Base-by-base conservation (phyloP, 1,140 invertebrate genomes). In the Drosophila sp. region DNA sequence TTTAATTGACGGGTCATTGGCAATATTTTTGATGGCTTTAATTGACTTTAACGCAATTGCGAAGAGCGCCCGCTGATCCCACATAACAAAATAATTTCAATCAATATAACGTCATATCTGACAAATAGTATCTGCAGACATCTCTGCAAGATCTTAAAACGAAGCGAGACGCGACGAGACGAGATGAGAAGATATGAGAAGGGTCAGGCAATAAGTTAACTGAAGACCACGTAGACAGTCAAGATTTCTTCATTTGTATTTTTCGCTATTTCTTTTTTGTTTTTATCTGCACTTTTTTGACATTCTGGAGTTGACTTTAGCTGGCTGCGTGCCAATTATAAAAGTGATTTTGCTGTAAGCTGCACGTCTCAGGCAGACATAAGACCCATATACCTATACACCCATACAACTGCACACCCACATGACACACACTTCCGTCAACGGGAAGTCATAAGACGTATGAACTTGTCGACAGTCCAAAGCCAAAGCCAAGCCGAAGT, bases 321-420 rank as follows among this genome's bases (percentile, higher is more conserved):
- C 78, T 87, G 83, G 83, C 83, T 87, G 83, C 84, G 83, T 89
- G 83, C 83, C 83, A 87, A 87, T 87, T 87, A 87, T 87, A 87
- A 87, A 87, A 87, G 83, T 87, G 83, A 87, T 87, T 87, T 83
- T 61, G 71, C 80, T 82, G 82, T 87, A 87, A 87, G 81, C 81
- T 86, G 74, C 82, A 82, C 83, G 82, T 87, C 71, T 75, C 59
- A 63, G 62, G 67, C 76, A 78, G 76, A 78, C 76, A 76, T 72
- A 63, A 67, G 73, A 66, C 61, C 54, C 54, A 50, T 27, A 59
- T 46, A 62, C 62, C 41, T 13, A 9, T 51, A 45, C 76, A 62
- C 66, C 36, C 78, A 78, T 66, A 69, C 51, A 45, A n/a, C n/a
- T n/a, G n/a, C 29, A 27, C 51, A 54, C 81, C 13, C 16, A 36